Percentiles rank a stretch among this genome's conserved stretches.
phyloP scores from a whole-genome alignment of 2,113 vertebrate species.

The Holacanthus passer region DNA sequence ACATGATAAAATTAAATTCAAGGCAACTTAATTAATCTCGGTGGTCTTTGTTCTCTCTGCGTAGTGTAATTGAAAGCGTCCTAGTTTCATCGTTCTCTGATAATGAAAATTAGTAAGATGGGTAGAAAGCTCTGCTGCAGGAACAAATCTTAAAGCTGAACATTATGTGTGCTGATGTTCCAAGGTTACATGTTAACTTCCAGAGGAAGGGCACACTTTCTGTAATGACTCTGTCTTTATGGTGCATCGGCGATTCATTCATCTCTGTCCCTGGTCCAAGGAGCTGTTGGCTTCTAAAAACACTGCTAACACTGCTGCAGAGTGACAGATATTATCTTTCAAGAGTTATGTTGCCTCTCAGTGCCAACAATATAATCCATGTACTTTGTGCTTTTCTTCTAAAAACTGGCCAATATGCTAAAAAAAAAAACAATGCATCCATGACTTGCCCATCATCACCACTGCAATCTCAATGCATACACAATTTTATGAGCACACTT shows the following conservation, averaged over 20 bases:
- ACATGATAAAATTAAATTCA: slow-evolving; percentile 36
- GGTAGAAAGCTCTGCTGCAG: slow-evolving; percentile 1
- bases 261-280: background rate
- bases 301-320: background rate
- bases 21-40: slow-evolving; percentile 34
- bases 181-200: slow-evolving; percentile 12
- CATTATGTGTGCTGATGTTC: slow-evolving; percentile 6
- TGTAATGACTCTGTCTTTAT: slow-evolving; percentile 53
- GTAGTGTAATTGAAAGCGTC: slow-evolving; percentile 23
- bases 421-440: background rate
- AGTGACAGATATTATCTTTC: slow-evolving; percentile 31
- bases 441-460: background rate
- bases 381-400: background rate
- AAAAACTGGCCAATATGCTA: background rate
- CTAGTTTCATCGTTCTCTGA: slow-evolving; percentile 35
- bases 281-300: slow-evolving; percentile 8
- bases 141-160: slow-evolving; percentile 6
- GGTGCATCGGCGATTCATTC: slow-evolving; percentile 35
- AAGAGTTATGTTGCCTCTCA: slow-evolving; percentile 12
- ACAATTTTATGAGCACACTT: background rate
- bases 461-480: too few species aligned
- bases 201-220: slow-evolving; percentile 38
- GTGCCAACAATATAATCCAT: background rate
- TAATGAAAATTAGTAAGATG: slow-evolving; percentile 16
- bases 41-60: slow-evolving; percentile 1